Evolutionary conservation across 2,113 vertebrate species (phyloP).

Genomic region (Scytalopus superciliaris): DNA sequence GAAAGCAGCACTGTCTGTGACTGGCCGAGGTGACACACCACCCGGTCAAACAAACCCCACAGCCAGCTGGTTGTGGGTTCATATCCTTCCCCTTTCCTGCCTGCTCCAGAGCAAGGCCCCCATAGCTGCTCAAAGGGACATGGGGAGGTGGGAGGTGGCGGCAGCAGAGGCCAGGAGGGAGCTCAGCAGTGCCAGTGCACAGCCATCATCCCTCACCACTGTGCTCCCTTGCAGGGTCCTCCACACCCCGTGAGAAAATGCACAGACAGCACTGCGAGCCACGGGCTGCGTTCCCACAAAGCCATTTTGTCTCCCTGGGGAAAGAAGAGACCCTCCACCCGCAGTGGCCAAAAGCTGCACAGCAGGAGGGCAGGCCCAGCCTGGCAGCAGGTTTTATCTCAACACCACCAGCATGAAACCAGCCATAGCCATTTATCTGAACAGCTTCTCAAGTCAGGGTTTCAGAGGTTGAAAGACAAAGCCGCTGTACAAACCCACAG

Average conservation of each 20-base stretch:
- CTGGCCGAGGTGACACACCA: not conserved
- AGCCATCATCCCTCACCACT: not conserved
- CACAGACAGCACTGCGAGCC: not conserved
- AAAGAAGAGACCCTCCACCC: not conserved
- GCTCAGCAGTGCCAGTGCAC: not conserved
- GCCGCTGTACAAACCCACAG: not conserved
- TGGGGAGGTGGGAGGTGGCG: not conserved
- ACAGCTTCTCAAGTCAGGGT: not conserved
- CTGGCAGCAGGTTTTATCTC: not conserved
- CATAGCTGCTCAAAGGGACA: not conserved
- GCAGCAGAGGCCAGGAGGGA: not conserved
- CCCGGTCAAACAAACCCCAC: not conserved
- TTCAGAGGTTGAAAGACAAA: not conserved
- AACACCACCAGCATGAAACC: not conserved
- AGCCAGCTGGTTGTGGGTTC: not conserved
- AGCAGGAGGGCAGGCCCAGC: not conserved
- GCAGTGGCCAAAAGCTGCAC: not conserved
- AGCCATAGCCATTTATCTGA: not conserved
- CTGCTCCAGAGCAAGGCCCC: not conserved
- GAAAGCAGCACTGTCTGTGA: not conserved
- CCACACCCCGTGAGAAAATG: not conserved
- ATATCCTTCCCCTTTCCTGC: not conserved
- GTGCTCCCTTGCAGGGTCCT: not conserved
- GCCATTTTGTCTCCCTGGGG: not conserved
- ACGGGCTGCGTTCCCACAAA: not conserved